A percentile compares a stretch with the other conserved stretches of the same genome.
phyloP scores from a whole-genome alignment of 2,888 invertebrate species.

The Nezara viridula region DNA sequence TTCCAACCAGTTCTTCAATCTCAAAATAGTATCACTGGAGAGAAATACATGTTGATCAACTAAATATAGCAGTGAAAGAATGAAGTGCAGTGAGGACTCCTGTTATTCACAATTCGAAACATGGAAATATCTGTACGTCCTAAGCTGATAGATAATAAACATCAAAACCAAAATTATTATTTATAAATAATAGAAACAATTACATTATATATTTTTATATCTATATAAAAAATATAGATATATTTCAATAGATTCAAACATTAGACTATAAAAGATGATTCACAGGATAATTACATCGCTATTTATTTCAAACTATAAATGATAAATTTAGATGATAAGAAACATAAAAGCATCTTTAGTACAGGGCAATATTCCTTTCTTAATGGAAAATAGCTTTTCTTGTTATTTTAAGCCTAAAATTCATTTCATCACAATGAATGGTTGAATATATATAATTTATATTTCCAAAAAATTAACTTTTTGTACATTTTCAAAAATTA shows the following conservation, averaged over 20 bases:
- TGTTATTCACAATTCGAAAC: neutral
- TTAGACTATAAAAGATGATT: too few species aligned
- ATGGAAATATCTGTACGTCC: neutral
- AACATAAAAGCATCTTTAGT: neutral
- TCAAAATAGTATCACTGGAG: constrained; percentile 28
- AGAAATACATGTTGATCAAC: neutral
- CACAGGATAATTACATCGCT: too few species aligned
- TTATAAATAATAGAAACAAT: too few species aligned
- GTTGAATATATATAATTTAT: neutral
- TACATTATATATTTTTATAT: too few species aligned
- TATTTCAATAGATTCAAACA: too few species aligned
- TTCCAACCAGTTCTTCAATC: neutral
- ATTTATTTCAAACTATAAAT: neutral
- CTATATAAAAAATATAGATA: too few species aligned
- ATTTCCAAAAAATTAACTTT: neutral
- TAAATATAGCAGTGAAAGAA: constrained; percentile 1
- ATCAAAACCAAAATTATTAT: too few species aligned
- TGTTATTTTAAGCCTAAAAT: neutral
- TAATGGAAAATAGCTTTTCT: neutral
- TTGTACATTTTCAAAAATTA: too few species aligned
- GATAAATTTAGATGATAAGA: neutral
- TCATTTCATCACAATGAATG: neutral
- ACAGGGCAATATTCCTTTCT: neutral
- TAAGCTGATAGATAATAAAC: neutral
- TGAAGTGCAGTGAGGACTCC: neutral